A percentile compares a stretch with the other conserved stretches of the same genome.
These are phyloP conservation scores for Thecocarcelia acutangulata DNA, from an alignment of 2,888 invertebrate genomes.

Conservation along the genomic window DNA sequence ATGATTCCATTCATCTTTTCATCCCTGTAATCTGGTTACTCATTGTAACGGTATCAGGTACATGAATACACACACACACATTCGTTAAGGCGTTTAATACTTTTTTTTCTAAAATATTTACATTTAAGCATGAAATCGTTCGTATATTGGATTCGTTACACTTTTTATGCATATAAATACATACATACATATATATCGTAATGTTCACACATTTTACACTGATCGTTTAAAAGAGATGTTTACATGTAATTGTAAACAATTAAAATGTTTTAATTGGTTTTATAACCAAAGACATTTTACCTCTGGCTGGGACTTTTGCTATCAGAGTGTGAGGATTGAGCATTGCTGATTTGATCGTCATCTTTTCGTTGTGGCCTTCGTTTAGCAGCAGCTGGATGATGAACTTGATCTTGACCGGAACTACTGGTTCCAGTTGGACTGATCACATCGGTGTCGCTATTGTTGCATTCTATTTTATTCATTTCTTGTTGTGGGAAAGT, in stretches of 20 bases:
- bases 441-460: constrained; percentile 78
- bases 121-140: too few relatives aligned
- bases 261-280: background rate
- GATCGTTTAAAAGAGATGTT: constrained; percentile 11
- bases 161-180: background rate
- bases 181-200: background rate
- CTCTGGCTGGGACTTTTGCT: constrained; percentile 85
- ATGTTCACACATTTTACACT: constrained; percentile 20
- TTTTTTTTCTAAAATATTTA: too few relatives aligned
- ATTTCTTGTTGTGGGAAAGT: constrained; percentile 75
- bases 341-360: constrained; percentile 88
- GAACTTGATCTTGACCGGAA: constrained; percentile 73
- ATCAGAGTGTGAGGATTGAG: constrained; percentile 87
- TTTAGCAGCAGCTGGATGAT: constrained; percentile 49
- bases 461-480: constrained; percentile 75
- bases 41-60: background rate
- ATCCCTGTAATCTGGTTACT: background rate
- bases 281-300: constrained; percentile 79
- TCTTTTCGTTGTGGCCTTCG: constrained; percentile 84
- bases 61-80: background rate
- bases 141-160: background rate
- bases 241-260: background rate
- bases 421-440: constrained; percentile 79
- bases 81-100: too few relatives aligned
- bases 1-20: background rate